Conservation (phyloP, 2,888 invertebrate species). For the Heterodera filipjevi region DNA sequence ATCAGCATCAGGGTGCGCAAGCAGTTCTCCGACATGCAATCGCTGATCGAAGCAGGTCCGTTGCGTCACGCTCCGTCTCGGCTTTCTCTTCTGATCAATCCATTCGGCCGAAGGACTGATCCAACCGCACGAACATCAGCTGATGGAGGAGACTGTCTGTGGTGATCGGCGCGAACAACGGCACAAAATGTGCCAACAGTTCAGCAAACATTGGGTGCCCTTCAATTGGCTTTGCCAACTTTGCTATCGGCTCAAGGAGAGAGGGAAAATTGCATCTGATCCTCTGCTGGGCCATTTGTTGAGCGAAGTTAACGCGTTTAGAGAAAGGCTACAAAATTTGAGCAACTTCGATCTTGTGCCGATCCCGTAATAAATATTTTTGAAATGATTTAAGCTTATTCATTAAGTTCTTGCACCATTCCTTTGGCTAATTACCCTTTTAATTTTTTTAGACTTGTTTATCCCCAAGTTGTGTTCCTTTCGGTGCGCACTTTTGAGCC, state of each 20-base stretch:
- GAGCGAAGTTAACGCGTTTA: constrained; percentile 37
- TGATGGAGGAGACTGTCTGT: constrained; percentile 32
- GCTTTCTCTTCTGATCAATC: neutral
- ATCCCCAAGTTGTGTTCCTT: too few species aligned
- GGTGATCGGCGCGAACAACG: constrained; percentile 18
- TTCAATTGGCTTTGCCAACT: constrained; percentile 55
- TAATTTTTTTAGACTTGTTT: too few species aligned
- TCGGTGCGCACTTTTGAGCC: too few species aligned
- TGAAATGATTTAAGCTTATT: neutral
- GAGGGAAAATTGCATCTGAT: constrained; percentile 37
- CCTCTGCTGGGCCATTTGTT: constrained; percentile 26
- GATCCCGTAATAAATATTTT: constrained; percentile 14
- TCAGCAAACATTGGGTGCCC: constrained; percentile 58
- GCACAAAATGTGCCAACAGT: constrained; percentile 36
- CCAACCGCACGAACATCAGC: constrained; percentile 43
- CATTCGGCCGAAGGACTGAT: constrained; percentile 41
- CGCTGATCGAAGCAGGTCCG: constrained; percentile 44
- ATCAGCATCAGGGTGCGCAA: constrained; percentile 40
- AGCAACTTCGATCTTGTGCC: constrained; percentile 43
- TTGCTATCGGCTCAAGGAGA: constrained; percentile 35
- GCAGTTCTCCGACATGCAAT: constrained; percentile 42
- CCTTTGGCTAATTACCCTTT: too few species aligned
- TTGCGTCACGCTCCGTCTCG: too few species aligned
- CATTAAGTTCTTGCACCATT: too few species aligned
- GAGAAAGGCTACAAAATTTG: constrained; percentile 37